Evolutionary conservation across 1,140 invertebrate genomes (phyloP).

Genomic region (Oryctes rhinoceros): DNA sequence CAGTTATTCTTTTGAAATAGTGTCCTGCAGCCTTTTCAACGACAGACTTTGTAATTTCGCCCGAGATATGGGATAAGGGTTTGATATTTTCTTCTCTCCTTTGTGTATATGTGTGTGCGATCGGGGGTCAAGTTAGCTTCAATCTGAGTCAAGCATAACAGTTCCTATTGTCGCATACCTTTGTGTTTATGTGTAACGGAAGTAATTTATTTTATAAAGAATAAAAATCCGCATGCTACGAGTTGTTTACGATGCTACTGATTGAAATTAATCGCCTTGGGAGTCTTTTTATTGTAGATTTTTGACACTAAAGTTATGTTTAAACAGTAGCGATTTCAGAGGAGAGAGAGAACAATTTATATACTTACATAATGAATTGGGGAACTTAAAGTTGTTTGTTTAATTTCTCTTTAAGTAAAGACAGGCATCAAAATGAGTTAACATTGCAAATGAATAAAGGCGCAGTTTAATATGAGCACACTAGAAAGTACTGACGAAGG

Average conservation of each 20-base stretch:
- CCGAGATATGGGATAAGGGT: constrained; percentile 54
- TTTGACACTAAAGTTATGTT: too few species aligned
- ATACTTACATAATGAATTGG: too few species aligned
- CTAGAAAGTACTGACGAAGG: too few species aligned
- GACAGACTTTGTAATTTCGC: constrained; percentile 56
- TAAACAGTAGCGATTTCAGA: too few species aligned
- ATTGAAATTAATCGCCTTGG: constrained; percentile 1
- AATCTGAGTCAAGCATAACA: constrained; percentile 44
- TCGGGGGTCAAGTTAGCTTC: constrained; percentile 48
- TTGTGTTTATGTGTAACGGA: constrained; percentile 36
- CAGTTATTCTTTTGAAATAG: constrained; percentile 57
- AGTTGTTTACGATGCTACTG: not conserved
- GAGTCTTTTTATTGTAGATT: too few species aligned
- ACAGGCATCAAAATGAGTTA: too few species aligned
- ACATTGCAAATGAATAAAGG: too few species aligned
- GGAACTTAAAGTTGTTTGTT: too few species aligned
- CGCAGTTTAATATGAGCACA: too few species aligned
- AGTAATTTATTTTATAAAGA: constrained; percentile 36
- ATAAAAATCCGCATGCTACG: constrained; percentile 2
- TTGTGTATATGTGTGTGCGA: constrained; percentile 38
- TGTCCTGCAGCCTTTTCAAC: constrained; percentile 56
- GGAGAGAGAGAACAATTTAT: too few species aligned
- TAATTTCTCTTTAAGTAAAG: too few species aligned
- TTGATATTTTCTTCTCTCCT: constrained; percentile 48
- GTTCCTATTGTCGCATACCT: constrained; percentile 8